A percentile compares a stretch with the other conserved stretches of the same genome.
These are phyloP conservation scores for Drosophila picticornis DNA, from an alignment of 2,888 invertebrate species.

Conservation along the genomic window DNA sequence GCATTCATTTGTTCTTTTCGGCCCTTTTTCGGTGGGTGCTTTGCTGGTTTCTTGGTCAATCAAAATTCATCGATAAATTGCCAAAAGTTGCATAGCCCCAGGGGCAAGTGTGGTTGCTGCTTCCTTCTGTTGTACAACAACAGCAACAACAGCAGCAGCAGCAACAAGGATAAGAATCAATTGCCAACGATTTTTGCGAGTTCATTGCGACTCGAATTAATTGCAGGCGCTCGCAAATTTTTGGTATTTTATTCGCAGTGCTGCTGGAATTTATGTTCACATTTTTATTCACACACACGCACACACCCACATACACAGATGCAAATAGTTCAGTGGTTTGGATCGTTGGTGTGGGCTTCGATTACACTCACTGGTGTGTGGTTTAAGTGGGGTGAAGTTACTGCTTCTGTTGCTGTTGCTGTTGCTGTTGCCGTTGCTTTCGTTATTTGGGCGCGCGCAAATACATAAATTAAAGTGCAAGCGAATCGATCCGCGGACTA, in stretches of 20 bases:
- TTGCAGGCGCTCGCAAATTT: constrained; percentile 55
- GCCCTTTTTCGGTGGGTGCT: background rate
- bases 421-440: constrained; percentile 23
- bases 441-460: constrained; percentile 51
- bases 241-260: constrained; percentile 29
- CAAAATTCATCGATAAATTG: constrained; percentile 59
- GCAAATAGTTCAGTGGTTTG: constrained; percentile 35
- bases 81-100: constrained; percentile 49
- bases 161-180: constrained; percentile 27
- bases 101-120: constrained; percentile 13
- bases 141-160: constrained; percentile 18
- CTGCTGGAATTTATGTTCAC: constrained; percentile 81
- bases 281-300: constrained; percentile 30
- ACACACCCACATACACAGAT: constrained; percentile 55
- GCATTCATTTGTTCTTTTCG: constrained; percentile 9
- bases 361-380: constrained; percentile 40
- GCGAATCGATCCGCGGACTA: constrained; percentile 50
- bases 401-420: constrained; percentile 16
- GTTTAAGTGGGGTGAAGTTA: constrained; percentile 38
- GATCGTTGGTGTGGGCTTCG: constrained; percentile 17
- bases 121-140: constrained; percentile 11
- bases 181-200: constrained; percentile 36
- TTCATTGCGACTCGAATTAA: constrained; percentile 66
- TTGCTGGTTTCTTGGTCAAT: constrained; percentile 44
- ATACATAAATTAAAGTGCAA: constrained; percentile 76